Percentiles rank a stretch among this genome's conserved stretches.
Conservation (phyloP, 1,140 invertebrate species). For the Rhizoglyphus robini region DNA sequence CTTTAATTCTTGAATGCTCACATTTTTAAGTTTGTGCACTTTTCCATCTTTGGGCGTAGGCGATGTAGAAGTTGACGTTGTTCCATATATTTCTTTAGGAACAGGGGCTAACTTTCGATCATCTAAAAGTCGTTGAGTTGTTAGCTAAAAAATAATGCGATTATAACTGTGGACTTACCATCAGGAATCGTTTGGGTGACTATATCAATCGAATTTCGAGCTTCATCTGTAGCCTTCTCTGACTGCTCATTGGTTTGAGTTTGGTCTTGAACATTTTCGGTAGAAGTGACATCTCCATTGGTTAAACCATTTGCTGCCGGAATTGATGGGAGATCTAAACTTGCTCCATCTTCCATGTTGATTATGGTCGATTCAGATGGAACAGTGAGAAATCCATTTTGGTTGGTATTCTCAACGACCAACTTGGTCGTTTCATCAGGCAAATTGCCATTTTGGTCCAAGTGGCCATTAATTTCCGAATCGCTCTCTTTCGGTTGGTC, state of each 20-base stretch:
- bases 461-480: background rate
- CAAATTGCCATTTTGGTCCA: background rate
- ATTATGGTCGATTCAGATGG: background rate
- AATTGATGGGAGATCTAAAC: background rate
- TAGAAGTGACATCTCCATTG: background rate
- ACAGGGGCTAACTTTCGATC: slow-evolving; percentile 1
- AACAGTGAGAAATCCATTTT: background rate
- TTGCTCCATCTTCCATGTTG: background rate
- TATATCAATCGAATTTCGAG: slow-evolving; percentile 1
- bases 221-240: background rate
- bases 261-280: too few species aligned
- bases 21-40: background rate
- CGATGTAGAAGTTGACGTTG: background rate
- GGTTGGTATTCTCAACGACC: background rate
- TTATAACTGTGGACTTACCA: background rate
- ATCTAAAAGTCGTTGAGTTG: background rate
- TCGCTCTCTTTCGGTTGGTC: too few species aligned
- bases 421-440: background rate
- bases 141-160: background rate
- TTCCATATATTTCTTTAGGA: slow-evolving; percentile 3
- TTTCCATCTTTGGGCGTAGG: background rate
- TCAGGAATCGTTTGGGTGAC: slow-evolving; percentile 1
- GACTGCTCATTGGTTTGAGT: too few species aligned
- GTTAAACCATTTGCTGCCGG: background rate
- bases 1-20: slow-evolving; percentile 13